Evolutionary conservation across 2,888 invertebrate genomes (phyloP).

Genomic region (Ophioninae sp.): DNA sequence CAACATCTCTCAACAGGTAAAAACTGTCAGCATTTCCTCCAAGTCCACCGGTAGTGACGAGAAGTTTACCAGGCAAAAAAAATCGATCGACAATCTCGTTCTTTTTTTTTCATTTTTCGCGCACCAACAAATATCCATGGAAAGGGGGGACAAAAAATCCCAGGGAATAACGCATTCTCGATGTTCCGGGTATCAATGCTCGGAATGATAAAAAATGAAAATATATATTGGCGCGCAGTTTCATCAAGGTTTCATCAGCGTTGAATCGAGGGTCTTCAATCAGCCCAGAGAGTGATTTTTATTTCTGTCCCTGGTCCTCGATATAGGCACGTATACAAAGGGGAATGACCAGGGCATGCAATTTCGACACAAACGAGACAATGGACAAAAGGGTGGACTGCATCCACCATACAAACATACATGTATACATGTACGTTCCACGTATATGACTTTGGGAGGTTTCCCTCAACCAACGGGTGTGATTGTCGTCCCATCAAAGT

Average conservation of each 20-base stretch:
- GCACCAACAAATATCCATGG: background rate
- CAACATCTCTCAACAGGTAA: background rate
- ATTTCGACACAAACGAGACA: constrained; percentile 76
- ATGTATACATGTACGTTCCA: constrained; percentile 17
- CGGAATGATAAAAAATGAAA: constrained; percentile 21
- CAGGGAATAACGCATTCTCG: background rate
- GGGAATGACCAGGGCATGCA: constrained; percentile 69
- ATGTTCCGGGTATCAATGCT: background rate
- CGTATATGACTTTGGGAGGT: constrained; percentile 30
- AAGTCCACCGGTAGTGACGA: background rate
- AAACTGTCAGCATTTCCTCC: background rate
- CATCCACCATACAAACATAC: background rate
- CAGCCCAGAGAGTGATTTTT: constrained; percentile 77
- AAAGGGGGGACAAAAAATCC: background rate
- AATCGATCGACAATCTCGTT: background rate
- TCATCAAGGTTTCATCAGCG: constrained; percentile 40
- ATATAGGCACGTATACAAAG: constrained; percentile 12
- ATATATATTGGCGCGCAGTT: constrained; percentile 7
- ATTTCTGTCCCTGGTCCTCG: constrained; percentile 71
- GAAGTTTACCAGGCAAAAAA: background rate
- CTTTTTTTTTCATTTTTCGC: background rate
- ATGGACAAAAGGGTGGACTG: constrained; percentile 68
- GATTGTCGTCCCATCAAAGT: constrained; percentile 80
- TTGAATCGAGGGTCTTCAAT: constrained; percentile 64
- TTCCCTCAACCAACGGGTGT: constrained; percentile 72